A percentile compares a stretch with the other conserved stretches of the same genome.
Conservation (phyloP, 1,140 invertebrate genomes). For the Pentalonia nigronervosa region DNA sequence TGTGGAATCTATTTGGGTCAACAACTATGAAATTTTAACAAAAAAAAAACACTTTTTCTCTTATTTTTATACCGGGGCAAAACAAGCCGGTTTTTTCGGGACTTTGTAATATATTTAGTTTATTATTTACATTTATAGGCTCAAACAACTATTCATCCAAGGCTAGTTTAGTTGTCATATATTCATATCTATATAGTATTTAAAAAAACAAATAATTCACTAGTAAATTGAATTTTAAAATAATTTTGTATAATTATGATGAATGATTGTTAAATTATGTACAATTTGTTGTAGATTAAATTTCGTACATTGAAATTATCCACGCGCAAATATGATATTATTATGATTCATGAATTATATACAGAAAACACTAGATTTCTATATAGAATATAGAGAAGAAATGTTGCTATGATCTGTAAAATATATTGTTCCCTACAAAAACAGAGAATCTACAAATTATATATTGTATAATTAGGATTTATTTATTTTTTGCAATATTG, state of each 20-base stretch:
- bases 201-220: neutral
- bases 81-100: conserved; percentile 22
- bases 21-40: neutral
- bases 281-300: neutral
- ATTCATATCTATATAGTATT: neutral
- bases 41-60: neutral
- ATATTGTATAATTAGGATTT: no score
- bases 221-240: neutral
- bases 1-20: conserved; percentile 10
- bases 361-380: neutral
- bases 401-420: neutral
- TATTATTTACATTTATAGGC: neutral
- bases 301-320: neutral
- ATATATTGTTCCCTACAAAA: neutral
- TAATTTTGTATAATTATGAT: neutral
- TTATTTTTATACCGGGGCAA: neutral
- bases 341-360: neutral
- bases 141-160: neutral
- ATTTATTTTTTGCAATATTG: neutral
- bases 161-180: neutral
- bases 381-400: neutral
- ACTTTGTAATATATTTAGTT: neutral
- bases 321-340: neutral
- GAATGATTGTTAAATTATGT: neutral
- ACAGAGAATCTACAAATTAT: neutral